A percentile compares a stretch with the other conserved stretches of the same genome.
These are phyloP conservation scores for Entelurus aequoreus DNA, from an alignment of 2,113 vertebrate species.

Conservation along the genomic window DNA sequence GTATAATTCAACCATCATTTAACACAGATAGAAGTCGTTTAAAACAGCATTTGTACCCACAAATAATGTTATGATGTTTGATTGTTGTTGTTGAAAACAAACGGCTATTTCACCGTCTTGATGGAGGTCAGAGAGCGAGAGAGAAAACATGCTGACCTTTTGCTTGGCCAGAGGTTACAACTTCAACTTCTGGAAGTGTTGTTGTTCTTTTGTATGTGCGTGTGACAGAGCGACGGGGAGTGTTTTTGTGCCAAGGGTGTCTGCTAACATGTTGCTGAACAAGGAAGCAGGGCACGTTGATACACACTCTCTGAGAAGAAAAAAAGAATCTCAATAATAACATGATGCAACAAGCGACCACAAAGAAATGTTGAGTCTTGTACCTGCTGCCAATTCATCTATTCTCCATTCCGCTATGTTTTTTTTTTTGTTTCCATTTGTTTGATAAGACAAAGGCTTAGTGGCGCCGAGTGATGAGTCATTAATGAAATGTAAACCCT, in stretches of 20 bases:
- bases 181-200: constrained; percentile 4
- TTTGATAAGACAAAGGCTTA: constrained; percentile 19
- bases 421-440: constrained; percentile 10
- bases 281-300: constrained; percentile 34
- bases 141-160: background rate
- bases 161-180: constrained; percentile 8
- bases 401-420: constrained; percentile 3
- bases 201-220: constrained; percentile 9
- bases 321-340: background rate
- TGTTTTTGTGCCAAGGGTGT: constrained; percentile 37
- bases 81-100: background rate
- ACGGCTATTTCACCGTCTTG: background rate
- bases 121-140: background rate
- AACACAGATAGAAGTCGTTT: too few relatives aligned
- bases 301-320: constrained; percentile 26
- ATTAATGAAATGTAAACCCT: constrained; percentile 21
- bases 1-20: too few relatives aligned
- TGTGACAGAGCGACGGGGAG: constrained; percentile 14
- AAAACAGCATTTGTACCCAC: too few relatives aligned
- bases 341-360: constrained; percentile 35
- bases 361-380: constrained; percentile 46
- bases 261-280: constrained; percentile 28
- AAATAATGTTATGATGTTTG: background rate
- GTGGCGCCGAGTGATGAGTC: constrained; percentile 11
- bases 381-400: constrained; percentile 14